Evolutionary conservation across 1,140 invertebrate species (phyloP), one percentile per base, ranked within the genome.

Genomic region (Neuroterus valhalla): DNA sequence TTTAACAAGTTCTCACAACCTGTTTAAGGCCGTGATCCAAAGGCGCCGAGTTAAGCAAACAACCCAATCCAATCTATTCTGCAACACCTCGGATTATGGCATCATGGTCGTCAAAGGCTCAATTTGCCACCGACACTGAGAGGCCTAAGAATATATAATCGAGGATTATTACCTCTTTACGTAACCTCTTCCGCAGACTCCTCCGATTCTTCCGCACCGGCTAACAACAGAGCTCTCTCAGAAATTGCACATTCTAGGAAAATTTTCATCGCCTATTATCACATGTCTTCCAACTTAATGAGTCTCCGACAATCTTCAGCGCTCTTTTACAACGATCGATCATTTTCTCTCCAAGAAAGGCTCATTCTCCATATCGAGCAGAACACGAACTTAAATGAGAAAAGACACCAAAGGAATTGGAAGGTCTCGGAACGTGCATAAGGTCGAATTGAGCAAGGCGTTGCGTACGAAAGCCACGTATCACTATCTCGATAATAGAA

Each of bases 401-500:
- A 14, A 31, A 14, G 26, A 31, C 31, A 38, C 5, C 1, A 0
- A 38, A 38, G 10, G 31, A 11, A 12, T 23, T 62, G 55, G 26
- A 31, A 62, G 55, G 55, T 62, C n/a, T 48, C 23, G 55, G 55
- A 62, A 62, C 55, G 46, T 17, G n/a, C n/a, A 38, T 26, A 68
- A 50, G 69, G 69, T 70, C 68, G 42, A 42, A 75, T 62, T 74
- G 72, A 52, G 50, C 50, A 52, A 21, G 19, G 17, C 17, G 50
- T 52, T 62, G 21, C 55, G 55, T 55, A 62, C 55, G 55, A 62
- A 62, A 38, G 55, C 55, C 66, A 71, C 77, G 72, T 76, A 75
- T 80, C 79, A 68, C 80, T 84, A 86, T 87, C 81, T 85, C 81
- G 79, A 85, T 87, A 85, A 86, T 87, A 85, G 82, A 86, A 86